phyloP scores from a whole-genome alignment of 2,113 vertebrate genomes.

The Thinocorus orbignyianus region DNA sequence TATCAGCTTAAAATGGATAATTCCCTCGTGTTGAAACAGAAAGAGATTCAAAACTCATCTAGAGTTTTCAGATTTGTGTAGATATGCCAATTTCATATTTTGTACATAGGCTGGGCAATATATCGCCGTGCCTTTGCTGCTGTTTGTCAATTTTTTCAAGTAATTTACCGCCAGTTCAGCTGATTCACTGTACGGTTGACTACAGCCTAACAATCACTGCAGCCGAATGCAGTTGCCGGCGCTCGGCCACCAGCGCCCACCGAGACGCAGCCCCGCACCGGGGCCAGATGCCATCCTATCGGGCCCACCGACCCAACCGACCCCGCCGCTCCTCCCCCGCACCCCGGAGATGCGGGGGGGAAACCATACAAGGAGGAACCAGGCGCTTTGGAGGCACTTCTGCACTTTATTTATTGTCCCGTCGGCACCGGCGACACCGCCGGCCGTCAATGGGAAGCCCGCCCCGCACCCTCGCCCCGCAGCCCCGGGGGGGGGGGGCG shows the following conservation, averaged over 20 bases:
- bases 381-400: background rate
- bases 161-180: no score
- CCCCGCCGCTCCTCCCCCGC: background rate
- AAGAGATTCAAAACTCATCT: background rate
- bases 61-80: background rate
- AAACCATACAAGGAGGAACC: background rate
- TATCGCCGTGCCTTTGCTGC: accelerated
- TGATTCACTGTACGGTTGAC: accelerated
- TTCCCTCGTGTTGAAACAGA: background rate
- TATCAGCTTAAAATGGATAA: background rate
- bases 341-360: background rate
- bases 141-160: background rate
- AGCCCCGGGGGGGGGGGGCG: background rate
- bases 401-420: background rate
- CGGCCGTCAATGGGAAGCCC: background rate
- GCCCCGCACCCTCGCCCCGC: background rate
- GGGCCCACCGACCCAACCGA: background rate
- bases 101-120: background rate
- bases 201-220: background rate
- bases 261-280: background rate
- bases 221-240: background rate
- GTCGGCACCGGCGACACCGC: background rate
- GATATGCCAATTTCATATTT: accelerated
- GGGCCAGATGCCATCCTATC: background rate
- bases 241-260: background rate